These are phyloP conservation scores for Alces alces DNA, from an alignment of 2,113 vertebrate species.

Conservation along the genomic window DNA sequence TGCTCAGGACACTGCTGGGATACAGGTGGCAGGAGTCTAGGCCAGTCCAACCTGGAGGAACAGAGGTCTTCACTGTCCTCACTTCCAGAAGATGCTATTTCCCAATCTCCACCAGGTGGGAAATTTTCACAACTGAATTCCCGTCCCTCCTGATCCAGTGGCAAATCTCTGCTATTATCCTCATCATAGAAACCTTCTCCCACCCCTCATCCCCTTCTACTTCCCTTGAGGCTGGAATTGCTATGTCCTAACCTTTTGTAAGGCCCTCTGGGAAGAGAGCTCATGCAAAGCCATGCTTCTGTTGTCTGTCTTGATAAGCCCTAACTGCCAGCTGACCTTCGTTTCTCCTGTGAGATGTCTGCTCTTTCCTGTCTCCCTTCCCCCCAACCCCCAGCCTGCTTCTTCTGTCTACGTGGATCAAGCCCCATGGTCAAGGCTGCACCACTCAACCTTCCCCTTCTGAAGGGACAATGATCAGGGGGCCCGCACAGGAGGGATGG, in stretches of 20 bases:
- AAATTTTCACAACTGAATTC: no score
- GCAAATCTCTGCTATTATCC: not conserved
- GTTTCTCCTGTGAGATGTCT: not conserved
- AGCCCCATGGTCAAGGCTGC: not conserved
- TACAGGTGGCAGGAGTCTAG: not conserved
- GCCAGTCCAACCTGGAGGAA: not conserved
- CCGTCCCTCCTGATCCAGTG: not conserved
- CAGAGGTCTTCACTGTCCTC: not conserved
- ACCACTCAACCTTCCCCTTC: not conserved
- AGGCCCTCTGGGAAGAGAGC: not conserved
- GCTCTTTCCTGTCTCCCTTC: not conserved
- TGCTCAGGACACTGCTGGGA: not conserved
- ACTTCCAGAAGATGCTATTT: not conserved
- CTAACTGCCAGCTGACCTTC: not conserved
- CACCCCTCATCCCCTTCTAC: not conserved
- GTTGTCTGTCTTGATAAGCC: not conserved
- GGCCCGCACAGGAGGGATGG: accelerated
- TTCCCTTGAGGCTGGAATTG: not conserved
- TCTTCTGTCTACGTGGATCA: not conserved
- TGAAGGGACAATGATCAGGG: not conserved
- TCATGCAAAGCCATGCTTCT: not conserved
- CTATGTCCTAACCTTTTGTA: not conserved
- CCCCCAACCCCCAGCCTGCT: accelerated
- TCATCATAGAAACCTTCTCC: not conserved
- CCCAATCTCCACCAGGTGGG: not conserved